Base-by-base conservation (phyloP, 1,140 invertebrate genomes). In the Drosophila gunungcola region DNA sequence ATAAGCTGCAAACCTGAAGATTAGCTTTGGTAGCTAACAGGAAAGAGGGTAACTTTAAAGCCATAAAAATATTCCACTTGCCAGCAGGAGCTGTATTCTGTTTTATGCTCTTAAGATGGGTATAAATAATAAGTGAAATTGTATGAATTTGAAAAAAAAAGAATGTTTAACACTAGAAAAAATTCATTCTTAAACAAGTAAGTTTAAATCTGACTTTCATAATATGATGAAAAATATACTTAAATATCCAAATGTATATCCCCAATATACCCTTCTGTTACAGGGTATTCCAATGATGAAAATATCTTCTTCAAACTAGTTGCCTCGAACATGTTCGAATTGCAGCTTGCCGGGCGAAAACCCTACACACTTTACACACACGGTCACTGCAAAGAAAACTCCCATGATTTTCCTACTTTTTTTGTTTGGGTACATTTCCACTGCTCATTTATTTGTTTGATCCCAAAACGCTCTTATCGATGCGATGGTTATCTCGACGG, bases 401-500 rank as follows among this genome's bases (percentile, higher is more conserved):
- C 21, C 49, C 21, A 39, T 43, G 29, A 25, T 27, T 61, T 68
- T 51, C n/a, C 7, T 32, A 7, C 16, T 39, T 4, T 53, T 46
- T 21, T 49, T 39, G 48, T 21, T 16, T 69, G 11, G 21, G 49
- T 69, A 77, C 41, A 54, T 77, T 68, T 69, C 53, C 54, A 60
- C 25, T 55, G 63, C 38, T 48, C 25, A 41, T 54, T 76, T 70
- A 25, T 38, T 32, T 63, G 38, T 64, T 76, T 76, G 62, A 49
- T 70, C 49, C 61, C 39, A 38, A 51, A 49, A 25, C 11, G 29
- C 34, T 67, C 74, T 77, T 77, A 77, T 77, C 74, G 55, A 67
- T 58, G 48, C 54, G 48, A 78, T 90, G 74, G 57, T 72, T 88
- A 88, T 86, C 79, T 82, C 58, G 64, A 45, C 64, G 70, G 72